Conservation (phyloP, 2,888 invertebrate genomes). For the Hydraecia micacea region DNA sequence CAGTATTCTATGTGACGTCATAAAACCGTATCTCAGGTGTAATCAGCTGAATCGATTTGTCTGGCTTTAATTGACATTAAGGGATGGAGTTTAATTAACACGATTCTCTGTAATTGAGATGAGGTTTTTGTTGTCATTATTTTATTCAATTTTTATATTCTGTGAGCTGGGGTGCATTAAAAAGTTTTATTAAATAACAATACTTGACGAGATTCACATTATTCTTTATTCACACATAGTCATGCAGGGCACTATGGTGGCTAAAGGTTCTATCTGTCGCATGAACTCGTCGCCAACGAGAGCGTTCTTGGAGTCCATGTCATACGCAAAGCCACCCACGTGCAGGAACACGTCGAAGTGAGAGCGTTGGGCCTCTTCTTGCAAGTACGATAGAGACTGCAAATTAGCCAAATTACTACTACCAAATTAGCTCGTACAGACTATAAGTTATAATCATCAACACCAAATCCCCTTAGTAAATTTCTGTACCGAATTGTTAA, state of each 20-base stretch:
- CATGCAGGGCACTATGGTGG: constrained; percentile 96
- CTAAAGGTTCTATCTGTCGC: constrained; percentile 97
- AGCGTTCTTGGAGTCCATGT: constrained; percentile 96
- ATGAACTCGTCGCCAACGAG: constrained; percentile 97
- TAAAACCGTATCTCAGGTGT: constrained; percentile 11
- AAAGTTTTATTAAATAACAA: neutral
- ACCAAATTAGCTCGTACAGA: neutral
- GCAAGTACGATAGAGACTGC: constrained; percentile 94
- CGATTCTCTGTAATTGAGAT: neutral
- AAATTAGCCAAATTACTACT: too few species aligned
- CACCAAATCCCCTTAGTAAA: too few species aligned
- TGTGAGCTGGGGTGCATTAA: neutral
- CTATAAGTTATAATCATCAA: neutral
- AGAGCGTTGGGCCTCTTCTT: constrained; percentile 95
- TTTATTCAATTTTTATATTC: neutral
- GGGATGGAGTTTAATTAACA: constrained; percentile 17
- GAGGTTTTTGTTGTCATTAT: neutral
- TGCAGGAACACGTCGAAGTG: constrained; percentile 97
- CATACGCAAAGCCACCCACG: constrained; percentile 98
- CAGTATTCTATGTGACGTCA: constrained; percentile 32
- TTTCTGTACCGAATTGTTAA: too few species aligned
- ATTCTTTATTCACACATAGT: neutral
- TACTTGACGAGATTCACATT: neutral
- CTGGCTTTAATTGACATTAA: constrained; percentile 19
- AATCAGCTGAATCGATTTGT: constrained; percentile 3